Base-by-base conservation (phyloP, 2,888 invertebrate species). In the Parnassius glacialis region DNA sequence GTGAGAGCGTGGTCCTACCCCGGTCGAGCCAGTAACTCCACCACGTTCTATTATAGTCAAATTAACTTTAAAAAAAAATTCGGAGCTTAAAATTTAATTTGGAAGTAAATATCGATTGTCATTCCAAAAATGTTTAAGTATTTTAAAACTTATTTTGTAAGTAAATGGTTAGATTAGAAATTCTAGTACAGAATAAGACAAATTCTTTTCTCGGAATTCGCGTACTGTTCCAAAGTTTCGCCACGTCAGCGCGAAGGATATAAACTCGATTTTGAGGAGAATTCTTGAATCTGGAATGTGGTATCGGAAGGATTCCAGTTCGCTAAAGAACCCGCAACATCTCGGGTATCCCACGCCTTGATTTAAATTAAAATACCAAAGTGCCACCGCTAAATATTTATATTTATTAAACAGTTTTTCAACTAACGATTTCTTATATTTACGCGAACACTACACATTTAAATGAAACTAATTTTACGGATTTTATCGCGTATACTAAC, bases 241-340 rank as follows among this genome's bases (percentile, higher is more conserved):
- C 45, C 10, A n/a, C 45, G 12, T 2, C 12, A 45, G 10, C 12
- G 12, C 45, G 12, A 45, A 45, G 12, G 45, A 10, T 20, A 34
- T 55, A 45, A 55, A 45, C 25, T 55, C 45, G 45, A 55, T 45
- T 44, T 20, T 2, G 20, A 20, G 20, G 20, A 45, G 10, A 45
- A 45, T 45, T 45, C 34, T 47, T 13, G 42, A 12, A 13, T 41
- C 9, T 42, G 54, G 34, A 25, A 45, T n/a, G 25, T 20, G 5
- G 45, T 20, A 12, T 20, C n/a, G 45, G 55, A 55, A 55, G 34
- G 25, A 55, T 55, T 55, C 12, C 55, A 55, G n/a, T 45, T 47
- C 55, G 13, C 55, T n/a, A 20, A 55, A 44, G 55, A 34, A 55
- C 45, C 55, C 47, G 20, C 10, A 34, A n/a, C 34, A 45, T 45